Base-by-base conservation (phyloP, 2,888 invertebrate genomes). In the Carabus problematicus region DNA sequence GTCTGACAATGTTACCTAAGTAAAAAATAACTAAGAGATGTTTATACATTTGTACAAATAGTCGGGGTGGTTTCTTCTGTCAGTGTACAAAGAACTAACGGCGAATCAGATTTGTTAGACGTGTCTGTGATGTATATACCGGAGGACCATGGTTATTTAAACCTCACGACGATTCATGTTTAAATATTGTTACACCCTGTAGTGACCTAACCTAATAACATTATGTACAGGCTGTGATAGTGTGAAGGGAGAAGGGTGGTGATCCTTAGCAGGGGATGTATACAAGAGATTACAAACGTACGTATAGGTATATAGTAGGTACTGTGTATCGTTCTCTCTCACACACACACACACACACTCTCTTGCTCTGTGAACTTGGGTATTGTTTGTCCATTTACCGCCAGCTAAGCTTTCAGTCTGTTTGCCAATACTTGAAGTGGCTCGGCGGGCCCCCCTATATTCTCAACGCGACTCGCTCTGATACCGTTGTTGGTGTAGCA, bases 371-470 rank as follows among this genome's bases (percentile, higher is more conserved):
- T 7, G 47, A n/a, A 14, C 12, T 47, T 47, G 52, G 52, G 52
- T 18, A 52, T 80, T 81, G 80, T 81, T 81, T 81, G 80, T 76
- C 80, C 81, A 81, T 81, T 81, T 80, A 79, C 80, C 80, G 81
- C 80, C 80, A 80, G 79, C 79, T 81, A 80, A 79, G 79, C 78
- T 78, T 75, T 75, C 76, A 79, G 79, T 73, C 75, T 80, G 79
- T 80, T 80, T 80, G 77, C 79, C 72, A 77, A 79, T 77, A 79
- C 79, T 78, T 69, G 56, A 56, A 40, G 40, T 29, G 56, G 29
- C 14, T 56, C 6, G 29, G 29, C 45, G n/a, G n/a, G n/a, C n/a
- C n/a, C 14, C 14, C n/a, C 45, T 45, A 12, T 12, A 12, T n/a
- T 14, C 45, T 14, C 3, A 45, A 45, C 45, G 2, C 45, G 29